Percentiles rank a stretch among this genome's conserved stretches.
phyloP scores from a whole-genome alignment of 2,888 invertebrate genomes.

The Leucophenga montana region DNA sequence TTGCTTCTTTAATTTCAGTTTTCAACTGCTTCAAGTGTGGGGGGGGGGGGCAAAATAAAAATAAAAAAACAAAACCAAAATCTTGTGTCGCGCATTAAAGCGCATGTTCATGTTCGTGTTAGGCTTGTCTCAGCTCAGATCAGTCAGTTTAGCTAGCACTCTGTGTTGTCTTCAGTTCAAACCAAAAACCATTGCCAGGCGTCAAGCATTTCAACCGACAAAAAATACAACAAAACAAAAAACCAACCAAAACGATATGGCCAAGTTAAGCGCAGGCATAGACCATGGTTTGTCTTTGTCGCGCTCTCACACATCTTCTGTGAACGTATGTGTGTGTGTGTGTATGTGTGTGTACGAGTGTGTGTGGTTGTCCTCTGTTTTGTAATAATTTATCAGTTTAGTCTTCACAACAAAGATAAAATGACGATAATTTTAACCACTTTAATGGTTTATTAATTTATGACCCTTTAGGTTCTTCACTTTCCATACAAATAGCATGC shows the following conservation, averaged over 20 bases:
- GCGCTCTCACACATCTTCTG: not conserved
- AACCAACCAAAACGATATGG: not conserved
- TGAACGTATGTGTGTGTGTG: slow-evolving; percentile 21
- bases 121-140: slow-evolving; percentile 57
- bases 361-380: slow-evolving; percentile 68
- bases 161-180: too few relatives aligned
- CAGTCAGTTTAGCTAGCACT: slow-evolving; percentile 53
- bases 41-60: too few relatives aligned
- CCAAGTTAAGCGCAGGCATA: slow-evolving; percentile 1
- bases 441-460: slow-evolving; percentile 74
- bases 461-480: slow-evolving; percentile 72
- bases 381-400: slow-evolving; percentile 74
- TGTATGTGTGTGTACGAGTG: slow-evolving; percentile 25
- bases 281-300: not conserved
- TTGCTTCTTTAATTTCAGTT: not conserved
- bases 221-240: not conserved
- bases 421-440: slow-evolving; percentile 73
- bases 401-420: slow-evolving; percentile 71
- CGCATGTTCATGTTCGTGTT: slow-evolving; percentile 62
- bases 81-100: slow-evolving; percentile 57
- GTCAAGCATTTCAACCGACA: slow-evolving; percentile 25
- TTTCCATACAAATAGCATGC: slow-evolving; percentile 48
- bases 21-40: not conserved
- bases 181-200: too few relatives aligned
- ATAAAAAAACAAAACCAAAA: not conserved